phyloP scores from a whole-genome alignment of 2,797 vertebrate genomes.

The Pseudomugil tenellus region DNA sequence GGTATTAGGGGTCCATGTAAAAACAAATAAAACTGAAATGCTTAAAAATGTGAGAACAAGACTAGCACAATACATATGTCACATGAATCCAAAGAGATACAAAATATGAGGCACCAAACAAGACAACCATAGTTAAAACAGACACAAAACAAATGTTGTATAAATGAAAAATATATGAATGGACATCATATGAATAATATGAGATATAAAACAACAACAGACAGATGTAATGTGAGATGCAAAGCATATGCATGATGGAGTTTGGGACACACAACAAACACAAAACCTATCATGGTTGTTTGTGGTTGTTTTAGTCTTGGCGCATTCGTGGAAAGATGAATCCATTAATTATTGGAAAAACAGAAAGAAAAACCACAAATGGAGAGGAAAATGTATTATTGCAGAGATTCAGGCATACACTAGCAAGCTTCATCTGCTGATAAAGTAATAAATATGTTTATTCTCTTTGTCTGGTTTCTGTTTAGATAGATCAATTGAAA shows the following conservation, averaged over 20 bases:
- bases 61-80: neutral
- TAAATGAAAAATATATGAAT: neutral
- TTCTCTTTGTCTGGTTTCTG: neutral
- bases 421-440: neutral
- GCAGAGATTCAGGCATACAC: neutral
- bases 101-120: neutral
- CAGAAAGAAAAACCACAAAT: neutral
- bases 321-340: neutral
- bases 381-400: neutral
- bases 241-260: neutral
- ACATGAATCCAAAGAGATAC: neutral
- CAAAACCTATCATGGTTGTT: neutral
- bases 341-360: neutral
- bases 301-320: neutral
- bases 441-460: neutral
- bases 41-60: neutral
- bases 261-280: neutral
- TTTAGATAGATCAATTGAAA: neutral
- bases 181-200: neutral
- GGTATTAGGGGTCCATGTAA: neutral
- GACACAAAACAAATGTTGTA: neutral
- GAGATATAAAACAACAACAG: neutral
- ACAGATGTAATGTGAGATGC: neutral
- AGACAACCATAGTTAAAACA: neutral
- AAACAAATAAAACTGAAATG: neutral